Percentiles rank a stretch among this genome's conserved stretches.
Evolutionary conservation across 2,113 vertebrate species (phyloP).

Genomic region (Ramphastos sulfuratus): DNA sequence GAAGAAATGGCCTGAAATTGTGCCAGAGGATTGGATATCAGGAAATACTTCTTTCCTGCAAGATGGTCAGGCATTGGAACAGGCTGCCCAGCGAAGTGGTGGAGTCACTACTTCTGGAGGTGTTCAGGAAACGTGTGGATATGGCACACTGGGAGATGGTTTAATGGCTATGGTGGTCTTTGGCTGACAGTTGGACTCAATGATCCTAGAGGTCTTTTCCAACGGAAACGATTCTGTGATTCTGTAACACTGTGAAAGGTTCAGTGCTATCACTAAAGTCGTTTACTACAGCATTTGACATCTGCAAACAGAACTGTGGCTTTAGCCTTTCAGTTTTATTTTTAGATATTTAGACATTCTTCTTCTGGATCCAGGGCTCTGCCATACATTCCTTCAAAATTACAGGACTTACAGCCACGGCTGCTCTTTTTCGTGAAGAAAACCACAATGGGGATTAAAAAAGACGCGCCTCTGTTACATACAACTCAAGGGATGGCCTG

Average conservation of each 20-base stretch:
- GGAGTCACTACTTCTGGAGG: too few species aligned
- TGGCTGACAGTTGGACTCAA: too few species aligned
- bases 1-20: too few species aligned
- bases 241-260: not conserved
- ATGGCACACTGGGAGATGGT: too few species aligned
- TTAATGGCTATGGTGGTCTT: too few species aligned
- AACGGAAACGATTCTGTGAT: too few species aligned
- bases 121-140: too few species aligned
- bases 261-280: not conserved
- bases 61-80: too few species aligned
- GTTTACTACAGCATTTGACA: not conserved
- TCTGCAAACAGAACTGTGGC: not conserved
- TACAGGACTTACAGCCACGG: not conserved
- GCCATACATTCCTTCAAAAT: conserved; percentile 33
- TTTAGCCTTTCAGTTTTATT: not conserved
- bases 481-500: not conserved
- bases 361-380: not conserved
- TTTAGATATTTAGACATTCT: conserved; percentile 34
- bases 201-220: too few species aligned
- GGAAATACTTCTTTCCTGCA: too few species aligned
- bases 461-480: not conserved
- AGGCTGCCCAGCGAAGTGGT: too few species aligned
- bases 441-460: not conserved
- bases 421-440: not conserved
- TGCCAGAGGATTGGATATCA: too few species aligned